Conservation (phyloP, 37 sponge, comb jelly and placozoan genomes). For the Spongilla lacustris region DNA sequence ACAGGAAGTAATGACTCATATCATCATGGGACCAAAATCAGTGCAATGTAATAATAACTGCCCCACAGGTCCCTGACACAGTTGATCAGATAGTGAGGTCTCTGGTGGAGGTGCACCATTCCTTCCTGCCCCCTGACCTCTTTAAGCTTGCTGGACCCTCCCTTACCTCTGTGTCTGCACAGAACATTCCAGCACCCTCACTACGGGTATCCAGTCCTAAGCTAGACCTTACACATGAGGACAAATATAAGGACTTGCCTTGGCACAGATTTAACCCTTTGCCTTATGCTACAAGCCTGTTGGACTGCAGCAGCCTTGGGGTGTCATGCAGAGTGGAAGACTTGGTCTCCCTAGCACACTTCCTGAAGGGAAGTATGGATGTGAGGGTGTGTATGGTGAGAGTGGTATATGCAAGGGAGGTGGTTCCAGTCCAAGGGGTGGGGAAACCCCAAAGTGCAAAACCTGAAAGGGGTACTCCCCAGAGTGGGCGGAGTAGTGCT, state of each 20-base stretch:
- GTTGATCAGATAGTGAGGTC: conserved; percentile 3
- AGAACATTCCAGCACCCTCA: no score
- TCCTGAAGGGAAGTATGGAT: background rate
- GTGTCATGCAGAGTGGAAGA: background rate
- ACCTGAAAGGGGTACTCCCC: background rate
- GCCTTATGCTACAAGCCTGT: background rate
- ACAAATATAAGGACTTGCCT: no score
- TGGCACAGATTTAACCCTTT: background rate
- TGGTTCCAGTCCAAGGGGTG: background rate
- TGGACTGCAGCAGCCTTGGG: background rate
- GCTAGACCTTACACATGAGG: no score
- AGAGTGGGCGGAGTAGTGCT: conserved; percentile 5
- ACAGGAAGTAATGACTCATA: no score
- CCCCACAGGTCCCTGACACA: background rate
- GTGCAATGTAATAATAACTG: background rate
- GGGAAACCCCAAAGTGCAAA: background rate
- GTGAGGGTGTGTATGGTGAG: background rate
- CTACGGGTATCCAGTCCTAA: no score
- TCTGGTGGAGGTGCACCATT: background rate
- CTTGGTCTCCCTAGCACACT: background rate
- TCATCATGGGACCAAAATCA: no score
- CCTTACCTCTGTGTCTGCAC: no score
- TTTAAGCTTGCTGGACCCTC: no score
- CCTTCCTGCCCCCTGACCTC: background rate
- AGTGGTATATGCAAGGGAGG: background rate